These are phyloP conservation scores for Patiria pectinifera DNA, from an alignment of 53 echinoderm and acorn worm species.

Conservation along the genomic window DNA sequence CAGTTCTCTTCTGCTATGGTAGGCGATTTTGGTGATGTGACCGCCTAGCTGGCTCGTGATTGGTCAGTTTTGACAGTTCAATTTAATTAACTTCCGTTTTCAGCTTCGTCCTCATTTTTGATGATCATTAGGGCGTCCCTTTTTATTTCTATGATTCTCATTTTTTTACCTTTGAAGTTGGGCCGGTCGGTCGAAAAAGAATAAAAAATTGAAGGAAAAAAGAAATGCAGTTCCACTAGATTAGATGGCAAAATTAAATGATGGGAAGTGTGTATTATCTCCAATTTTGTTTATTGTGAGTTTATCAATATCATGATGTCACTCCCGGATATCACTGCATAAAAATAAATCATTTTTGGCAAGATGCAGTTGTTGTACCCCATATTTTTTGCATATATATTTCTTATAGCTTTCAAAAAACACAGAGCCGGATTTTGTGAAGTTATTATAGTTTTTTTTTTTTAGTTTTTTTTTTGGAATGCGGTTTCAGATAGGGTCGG, in stretches of 20 bases:
- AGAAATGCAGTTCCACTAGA: too few relatives aligned
- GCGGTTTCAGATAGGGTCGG: slow-evolving; percentile 18
- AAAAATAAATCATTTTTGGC: slow-evolving; percentile 17
- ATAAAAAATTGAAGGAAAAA: slow-evolving; percentile 21
- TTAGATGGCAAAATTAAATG: slow-evolving; percentile 30
- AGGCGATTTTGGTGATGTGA: slow-evolving; percentile 35
- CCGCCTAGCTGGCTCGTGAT: too few relatives aligned
- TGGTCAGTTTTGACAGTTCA: slow-evolving; percentile 4
- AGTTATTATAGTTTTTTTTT: slow-evolving; percentile 1
- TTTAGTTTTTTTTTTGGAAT: too few relatives aligned
- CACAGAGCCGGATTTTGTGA: slow-evolving; percentile 23
- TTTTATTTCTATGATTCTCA: slow-evolving; percentile 33
- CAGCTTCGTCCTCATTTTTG: slow-evolving; percentile 23
- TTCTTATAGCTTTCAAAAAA: background rate
- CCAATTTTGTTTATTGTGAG: slow-evolving; percentile 20
- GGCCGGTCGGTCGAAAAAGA: slow-evolving; percentile 5
- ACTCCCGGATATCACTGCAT: background rate
- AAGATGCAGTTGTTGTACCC: slow-evolving; percentile 18
- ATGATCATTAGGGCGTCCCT: slow-evolving; percentile 24
- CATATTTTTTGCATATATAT: background rate
- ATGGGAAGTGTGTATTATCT: slow-evolving; percentile 20
- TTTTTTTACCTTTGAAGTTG: slow-evolving; percentile 38
- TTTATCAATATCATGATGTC: background rate
- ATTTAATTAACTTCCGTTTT: slow-evolving; percentile 28
- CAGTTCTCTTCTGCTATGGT: slow-evolving; percentile 45